Conservation (phyloP, 2,888 invertebrate species). For the Drosophila neotestacea region DNA sequence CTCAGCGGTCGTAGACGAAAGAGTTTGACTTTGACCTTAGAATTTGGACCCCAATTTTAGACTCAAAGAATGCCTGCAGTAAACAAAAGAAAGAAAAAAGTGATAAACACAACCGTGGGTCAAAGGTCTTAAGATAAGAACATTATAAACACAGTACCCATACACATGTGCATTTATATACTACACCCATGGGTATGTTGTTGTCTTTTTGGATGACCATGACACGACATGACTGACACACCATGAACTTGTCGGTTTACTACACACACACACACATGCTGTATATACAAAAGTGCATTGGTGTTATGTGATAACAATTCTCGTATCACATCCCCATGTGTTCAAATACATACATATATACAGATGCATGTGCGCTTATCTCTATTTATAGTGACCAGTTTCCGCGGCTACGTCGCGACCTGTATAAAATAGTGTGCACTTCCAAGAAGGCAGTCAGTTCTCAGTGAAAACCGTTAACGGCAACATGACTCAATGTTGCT, state of each 20-base stretch:
- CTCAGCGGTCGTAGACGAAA: constrained; percentile 34
- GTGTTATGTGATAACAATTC: constrained; percentile 41
- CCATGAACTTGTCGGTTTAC: constrained; percentile 30
- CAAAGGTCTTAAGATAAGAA: constrained; percentile 42
- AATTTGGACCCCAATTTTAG: constrained; percentile 7
- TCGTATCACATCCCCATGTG: constrained; percentile 15
- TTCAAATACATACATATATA: background rate
- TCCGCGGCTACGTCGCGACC: constrained; percentile 32
- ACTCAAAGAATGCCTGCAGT: constrained; percentile 15
- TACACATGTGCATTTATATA: constrained; percentile 12
- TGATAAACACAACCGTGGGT: constrained; percentile 47
- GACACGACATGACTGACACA: constrained; percentile 9
- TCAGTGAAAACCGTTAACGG: constrained; percentile 47
- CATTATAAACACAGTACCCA: constrained; percentile 12
- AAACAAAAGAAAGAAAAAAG: constrained; percentile 36
- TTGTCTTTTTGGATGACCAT: background rate
- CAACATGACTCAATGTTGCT: constrained; percentile 44
- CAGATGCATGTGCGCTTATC: constrained; percentile 44
- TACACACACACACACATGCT: constrained; percentile 7
- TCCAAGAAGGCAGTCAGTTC: constrained; percentile 56
- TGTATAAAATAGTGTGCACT: constrained; percentile 60
- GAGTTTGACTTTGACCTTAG: constrained; percentile 43
- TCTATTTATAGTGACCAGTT: constrained; percentile 36
- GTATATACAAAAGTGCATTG: constrained; percentile 12
- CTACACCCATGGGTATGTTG: constrained; percentile 9